Evolutionary conservation across 1,140 invertebrate genomes (phyloP).

Genomic region (Patella vulgata): DNA sequence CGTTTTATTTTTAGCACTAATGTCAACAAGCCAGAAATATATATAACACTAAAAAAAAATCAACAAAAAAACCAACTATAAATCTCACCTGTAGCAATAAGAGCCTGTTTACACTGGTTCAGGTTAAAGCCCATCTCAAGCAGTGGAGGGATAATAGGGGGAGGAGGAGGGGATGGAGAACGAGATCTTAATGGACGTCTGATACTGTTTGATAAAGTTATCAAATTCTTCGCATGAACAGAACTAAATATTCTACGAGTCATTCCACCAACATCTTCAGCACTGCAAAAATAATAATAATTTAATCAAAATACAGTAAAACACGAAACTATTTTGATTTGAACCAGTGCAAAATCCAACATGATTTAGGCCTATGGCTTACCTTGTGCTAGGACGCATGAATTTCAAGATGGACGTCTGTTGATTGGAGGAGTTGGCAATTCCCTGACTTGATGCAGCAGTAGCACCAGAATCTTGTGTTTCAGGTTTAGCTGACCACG

Average conservation of each 20-base stretch:
- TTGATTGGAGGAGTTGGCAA: conserved; percentile 31
- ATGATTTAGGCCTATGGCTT: too few relatives aligned
- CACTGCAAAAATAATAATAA: conserved; percentile 21
- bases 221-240: not conserved
- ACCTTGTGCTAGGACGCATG: conserved; percentile 44
- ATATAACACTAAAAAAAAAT: too few relatives aligned
- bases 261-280: conserved; percentile 39
- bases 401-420: conserved; percentile 60
- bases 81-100: conserved; percentile 69
- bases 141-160: conserved; percentile 71
- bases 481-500: too few relatives aligned
- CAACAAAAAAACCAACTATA: too few relatives aligned
- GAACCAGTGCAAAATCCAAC: too few relatives aligned
- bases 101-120: conserved; percentile 72
- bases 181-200: conserved; percentile 44
- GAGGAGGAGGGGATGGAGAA: conserved; percentile 67
- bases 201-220: conserved; percentile 21
- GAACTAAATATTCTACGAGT: conserved; percentile 32
- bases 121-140: conserved; percentile 76
- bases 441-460: conserved; percentile 12
- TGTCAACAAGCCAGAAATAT: too few relatives aligned
- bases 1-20: too few relatives aligned
- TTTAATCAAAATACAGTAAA: not conserved
- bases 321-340: too few relatives aligned
- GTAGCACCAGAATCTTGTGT: not conserved